Evolutionary conservation across 2,113 vertebrate genomes (phyloP).

Genomic region (Columba livia): DNA sequence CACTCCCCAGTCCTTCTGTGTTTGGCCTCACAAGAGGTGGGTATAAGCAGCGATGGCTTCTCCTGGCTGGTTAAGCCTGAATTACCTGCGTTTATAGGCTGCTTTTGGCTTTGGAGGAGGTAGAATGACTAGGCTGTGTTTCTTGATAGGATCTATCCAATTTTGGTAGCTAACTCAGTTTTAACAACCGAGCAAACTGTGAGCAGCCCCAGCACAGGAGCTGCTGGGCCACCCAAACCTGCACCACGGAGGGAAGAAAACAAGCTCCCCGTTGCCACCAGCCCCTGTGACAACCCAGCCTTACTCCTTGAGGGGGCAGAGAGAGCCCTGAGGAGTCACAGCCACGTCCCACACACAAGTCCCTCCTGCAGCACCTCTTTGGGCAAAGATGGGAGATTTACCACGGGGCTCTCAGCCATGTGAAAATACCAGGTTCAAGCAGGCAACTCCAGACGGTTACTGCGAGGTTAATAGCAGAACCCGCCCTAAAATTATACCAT

Average conservation of each 20-base stretch:
- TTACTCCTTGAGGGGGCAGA: neutral
- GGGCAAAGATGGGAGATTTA: neutral
- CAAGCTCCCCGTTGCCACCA: neutral
- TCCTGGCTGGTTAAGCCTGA: neutral
- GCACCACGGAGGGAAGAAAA: neutral
- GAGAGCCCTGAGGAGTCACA: neutral
- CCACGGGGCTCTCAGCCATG: neutral
- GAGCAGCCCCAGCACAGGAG: neutral
- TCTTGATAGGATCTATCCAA: neutral
- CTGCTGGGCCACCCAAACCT: neutral
- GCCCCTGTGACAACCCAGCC: neutral
- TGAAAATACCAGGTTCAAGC: neutral
- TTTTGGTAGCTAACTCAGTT: neutral
- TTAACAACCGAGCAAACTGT: neutral
- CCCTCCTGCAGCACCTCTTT: neutral
- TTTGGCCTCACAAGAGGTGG: neutral
- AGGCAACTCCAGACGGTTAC: neutral
- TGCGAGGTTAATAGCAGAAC: neutral
- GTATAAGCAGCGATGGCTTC: neutral
- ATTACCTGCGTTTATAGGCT: conserved; percentile 4
- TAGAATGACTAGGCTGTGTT: neutral
- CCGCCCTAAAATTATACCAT: neutral
- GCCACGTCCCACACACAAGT: neutral
- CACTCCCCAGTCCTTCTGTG: neutral
- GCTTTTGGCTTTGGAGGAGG: neutral